Evolutionary conservation across 2,888 invertebrate species (phyloP).

Genomic region (Cabera pusaria): DNA sequence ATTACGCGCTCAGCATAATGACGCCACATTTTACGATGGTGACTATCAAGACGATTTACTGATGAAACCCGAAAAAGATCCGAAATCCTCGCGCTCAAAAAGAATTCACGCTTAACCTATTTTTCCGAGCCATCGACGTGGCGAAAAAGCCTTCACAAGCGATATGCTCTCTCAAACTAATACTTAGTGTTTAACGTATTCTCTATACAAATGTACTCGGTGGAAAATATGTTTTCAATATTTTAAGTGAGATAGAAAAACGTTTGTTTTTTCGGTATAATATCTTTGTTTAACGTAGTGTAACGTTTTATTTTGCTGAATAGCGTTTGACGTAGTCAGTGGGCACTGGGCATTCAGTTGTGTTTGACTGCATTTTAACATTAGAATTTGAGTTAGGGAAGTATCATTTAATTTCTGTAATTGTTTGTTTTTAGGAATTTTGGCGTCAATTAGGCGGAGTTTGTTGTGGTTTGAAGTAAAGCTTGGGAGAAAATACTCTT

Average conservation of each 20-base stretch:
- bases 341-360: conserved; percentile 2
- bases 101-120: conserved; percentile 28
- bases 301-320: conserved; percentile 1
- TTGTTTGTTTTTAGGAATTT: conserved; percentile 1
- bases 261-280: conserved; percentile 5
- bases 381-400: too few relatives aligned
- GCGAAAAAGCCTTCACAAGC: conserved; percentile 38
- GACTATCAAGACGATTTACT: conserved; percentile 18
- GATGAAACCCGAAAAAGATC: conserved; percentile 24
- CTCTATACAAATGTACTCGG: conserved; percentile 28
- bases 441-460: too few relatives aligned
- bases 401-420: too few relatives aligned
- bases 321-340: conserved; percentile 4
- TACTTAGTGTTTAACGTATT: conserved; percentile 33
- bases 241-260: conserved; percentile 19
- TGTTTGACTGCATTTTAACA: not conserved
- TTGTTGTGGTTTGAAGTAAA: too few relatives aligned
- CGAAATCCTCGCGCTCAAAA: conserved; percentile 31
- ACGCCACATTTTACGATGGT: conserved; percentile 12
- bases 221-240: conserved; percentile 23
- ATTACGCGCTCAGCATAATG: conserved; percentile 9
- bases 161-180: conserved; percentile 36
- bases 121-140: conserved; percentile 41
- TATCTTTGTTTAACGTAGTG: conserved; percentile 3
- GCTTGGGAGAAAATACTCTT: too few relatives aligned